Evolutionary conservation across 2,797 vertebrate species (phyloP).

Genomic region (Labeo calbasu): DNA sequence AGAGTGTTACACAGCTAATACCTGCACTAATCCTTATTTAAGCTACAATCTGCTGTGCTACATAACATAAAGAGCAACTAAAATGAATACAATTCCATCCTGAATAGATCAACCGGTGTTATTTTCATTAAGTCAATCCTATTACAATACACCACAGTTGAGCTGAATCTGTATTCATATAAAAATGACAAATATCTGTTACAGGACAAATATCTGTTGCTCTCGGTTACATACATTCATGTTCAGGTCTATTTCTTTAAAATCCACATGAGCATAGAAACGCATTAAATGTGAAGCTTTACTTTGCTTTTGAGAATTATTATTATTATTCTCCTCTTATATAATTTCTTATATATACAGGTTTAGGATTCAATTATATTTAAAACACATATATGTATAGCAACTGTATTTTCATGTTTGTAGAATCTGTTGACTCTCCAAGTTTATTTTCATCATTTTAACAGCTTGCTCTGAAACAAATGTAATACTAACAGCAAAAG

Average conservation of each 20-base stretch:
- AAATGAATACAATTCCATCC: constrained; percentile 19
- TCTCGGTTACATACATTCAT: not conserved
- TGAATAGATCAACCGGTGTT: constrained; percentile 33
- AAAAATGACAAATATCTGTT: not conserved
- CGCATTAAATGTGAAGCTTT: not conserved
- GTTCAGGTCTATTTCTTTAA: not conserved
- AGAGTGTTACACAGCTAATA: constrained; percentile 43
- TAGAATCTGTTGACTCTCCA: not conserved
- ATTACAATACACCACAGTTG: constrained; percentile 20
- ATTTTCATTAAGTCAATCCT: constrained; percentile 20
- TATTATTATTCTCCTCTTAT: not conserved
- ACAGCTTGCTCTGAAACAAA: constrained; percentile 4
- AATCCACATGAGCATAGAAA: not conserved
- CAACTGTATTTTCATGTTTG: not conserved
- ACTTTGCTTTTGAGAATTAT: not conserved
- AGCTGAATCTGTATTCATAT: not conserved
- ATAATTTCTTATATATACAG: not conserved
- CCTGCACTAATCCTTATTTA: constrained; percentile 48
- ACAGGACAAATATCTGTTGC: not conserved
- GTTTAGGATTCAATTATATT: not conserved
- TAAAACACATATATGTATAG: not conserved
- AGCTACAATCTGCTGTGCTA: constrained; percentile 34
- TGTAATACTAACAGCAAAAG: not conserved
- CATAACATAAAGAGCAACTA: constrained; percentile 19
- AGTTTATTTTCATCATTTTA: constrained; percentile 1